Evolutionary conservation across 2,113 vertebrate species (phyloP), one percentile per base, ranked within the genome.

Genomic region (Fulmarus glacialis): DNA sequence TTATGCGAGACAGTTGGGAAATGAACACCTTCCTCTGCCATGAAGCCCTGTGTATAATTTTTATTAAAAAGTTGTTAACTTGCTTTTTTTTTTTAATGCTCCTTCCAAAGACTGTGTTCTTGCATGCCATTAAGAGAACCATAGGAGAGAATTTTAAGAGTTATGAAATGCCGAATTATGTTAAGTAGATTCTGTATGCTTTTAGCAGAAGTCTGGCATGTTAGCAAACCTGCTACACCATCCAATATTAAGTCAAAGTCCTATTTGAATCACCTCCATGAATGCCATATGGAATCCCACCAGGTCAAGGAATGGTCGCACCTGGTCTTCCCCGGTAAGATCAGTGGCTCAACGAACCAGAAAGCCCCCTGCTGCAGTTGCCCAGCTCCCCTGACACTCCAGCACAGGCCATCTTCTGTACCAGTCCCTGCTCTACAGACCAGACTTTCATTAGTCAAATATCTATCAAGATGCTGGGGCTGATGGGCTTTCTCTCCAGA

Each of bases 61-160:
- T 89, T 93, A 91, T 96, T 97, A 94, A 96, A 92, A 96, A 73
- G 58, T 77, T 86, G 30, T 92, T 96, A 96, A 79, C 22, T 64
- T 79, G 71, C 34, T 18, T 45, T 74, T 83, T 68, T n/a, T 38
- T 58, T n/a, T 32, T 56, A 36, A 78, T 72, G 40, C 78, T 79
- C 70, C 38, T 91, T 95, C 48, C 56, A 63, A 82, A 82, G 60
- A n/a, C 89, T 91, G 83, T 90, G 81, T 8, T 72, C 92, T 82
- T 85, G 29, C 70, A 64, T 52, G 56, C 73, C 63, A 82, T 91
- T 96, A 77, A 91, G 47, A 72, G 60, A 87, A 80, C 52, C 70
- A 72, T 43, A 79, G 84, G 66, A 82, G 60, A 72, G 38, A 93
- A 91, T 64, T 67, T 91, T 89, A 89, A 95, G 52, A 85, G 21